Base-by-base conservation (phyloP, 2,113 vertebrate species). In the Chiloscyllium plagiosum region DNA sequence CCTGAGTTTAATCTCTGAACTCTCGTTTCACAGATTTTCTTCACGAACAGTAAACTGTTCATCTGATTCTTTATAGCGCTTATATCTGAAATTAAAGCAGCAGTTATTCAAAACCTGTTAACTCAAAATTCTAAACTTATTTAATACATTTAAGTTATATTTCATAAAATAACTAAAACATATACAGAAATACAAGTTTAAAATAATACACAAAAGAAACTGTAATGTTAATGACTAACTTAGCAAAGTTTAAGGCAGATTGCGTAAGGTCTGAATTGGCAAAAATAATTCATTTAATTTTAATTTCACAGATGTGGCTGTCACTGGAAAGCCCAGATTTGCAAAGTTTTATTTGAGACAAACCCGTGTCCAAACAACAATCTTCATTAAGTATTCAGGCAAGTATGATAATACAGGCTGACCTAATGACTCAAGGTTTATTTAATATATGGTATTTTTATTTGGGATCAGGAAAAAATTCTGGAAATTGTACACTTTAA, bases 11-110 rank as follows among this genome's bases (percentile, higher is more conserved):
- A 98, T 93, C 99, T 98, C 97, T 99, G 98, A 98, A 99, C 99
- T 98, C 99, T 98, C 97, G 99, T 99, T 97, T 99, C 99, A 98
- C 99, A 99, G 97, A 99, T 98, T 98, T 99, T 99, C 98, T 99
- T 99, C 97, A 99, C 99, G 98, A 99, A 99, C 96, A 99, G 97
- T 97, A 99, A 98, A 97, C 99, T 99, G 97, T 99, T 99, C 97
- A 99, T 99, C 97, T 99, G 99, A 98, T 99, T 99, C 98, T 99
- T 99, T 96, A 99, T 99, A 97, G 98, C 98, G 97, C 99, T 99
- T 97, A 99, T 99, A 98, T 99, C 99, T 99, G 97, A 96, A 97
- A 97, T 89, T 12, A 97, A 97, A 97, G 61, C 37, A 95, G 17
- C 42, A 95, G 26, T 70, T 50, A 95, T 26, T 42, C 69, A 72